Conservation (phyloP, 1,140 invertebrate genomes). For the Lordiphosa clarofinis region DNA sequence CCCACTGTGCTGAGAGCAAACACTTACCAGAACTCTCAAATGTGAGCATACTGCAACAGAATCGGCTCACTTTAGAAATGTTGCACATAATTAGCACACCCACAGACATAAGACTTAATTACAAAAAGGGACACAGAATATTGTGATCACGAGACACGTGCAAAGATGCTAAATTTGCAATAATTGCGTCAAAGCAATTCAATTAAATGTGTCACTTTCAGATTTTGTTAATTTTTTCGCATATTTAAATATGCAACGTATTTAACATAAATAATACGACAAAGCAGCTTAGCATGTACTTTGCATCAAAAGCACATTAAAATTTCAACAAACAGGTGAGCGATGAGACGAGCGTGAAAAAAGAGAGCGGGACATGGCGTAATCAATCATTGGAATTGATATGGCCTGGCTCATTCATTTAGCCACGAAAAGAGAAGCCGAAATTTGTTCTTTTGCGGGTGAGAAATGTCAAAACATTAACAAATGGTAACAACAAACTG, state of each 20-base stretch:
- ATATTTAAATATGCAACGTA: slow-evolving; percentile 39
- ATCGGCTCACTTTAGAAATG: too few relatives aligned
- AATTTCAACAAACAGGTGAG: slow-evolving; percentile 32
- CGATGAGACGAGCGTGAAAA: slow-evolving; percentile 17
- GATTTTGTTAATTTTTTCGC: background rate
- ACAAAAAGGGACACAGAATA: too few relatives aligned
- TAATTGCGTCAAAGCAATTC: too few relatives aligned
- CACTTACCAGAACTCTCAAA: too few relatives aligned
- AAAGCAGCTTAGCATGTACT: slow-evolving; percentile 45
- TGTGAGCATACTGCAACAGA: too few relatives aligned
- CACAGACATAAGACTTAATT: too few relatives aligned
- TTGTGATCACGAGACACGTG: too few relatives aligned
- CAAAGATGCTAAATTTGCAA: too few relatives aligned
- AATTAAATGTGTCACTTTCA: too few relatives aligned
- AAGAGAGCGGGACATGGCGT: slow-evolving; percentile 10
- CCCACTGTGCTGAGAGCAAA: too few relatives aligned
- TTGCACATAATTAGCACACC: too few relatives aligned
- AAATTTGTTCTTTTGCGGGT: slow-evolving; percentile 32
- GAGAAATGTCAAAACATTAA: slow-evolving; percentile 65
- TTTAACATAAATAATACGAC: slow-evolving; percentile 59
- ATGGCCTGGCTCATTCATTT: slow-evolving; percentile 18
- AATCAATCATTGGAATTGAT: slow-evolving; percentile 51
- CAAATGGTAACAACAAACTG: slow-evolving; percentile 1
- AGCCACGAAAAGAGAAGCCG: background rate
- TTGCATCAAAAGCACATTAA: slow-evolving; percentile 59